Evolutionary conservation across 2,797 vertebrate species (phyloP).

Genomic region (Takifugu ocellatus): DNA sequence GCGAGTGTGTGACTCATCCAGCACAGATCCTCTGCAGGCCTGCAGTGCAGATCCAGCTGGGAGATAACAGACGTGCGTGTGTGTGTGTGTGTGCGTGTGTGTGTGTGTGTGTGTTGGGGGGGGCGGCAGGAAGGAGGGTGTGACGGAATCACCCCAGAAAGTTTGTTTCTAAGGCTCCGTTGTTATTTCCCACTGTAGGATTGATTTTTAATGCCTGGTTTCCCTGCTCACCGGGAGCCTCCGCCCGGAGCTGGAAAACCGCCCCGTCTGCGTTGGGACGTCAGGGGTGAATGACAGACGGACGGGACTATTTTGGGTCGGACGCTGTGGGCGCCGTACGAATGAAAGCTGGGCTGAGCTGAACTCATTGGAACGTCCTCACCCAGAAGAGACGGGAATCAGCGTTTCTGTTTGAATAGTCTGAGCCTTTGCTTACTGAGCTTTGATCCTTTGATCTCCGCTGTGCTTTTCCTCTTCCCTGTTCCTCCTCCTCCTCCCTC

Average conservation of each 20-base stretch:
- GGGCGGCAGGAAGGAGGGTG: constrained; percentile 1
- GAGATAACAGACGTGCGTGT: constrained; percentile 59
- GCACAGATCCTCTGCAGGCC: constrained; percentile 51
- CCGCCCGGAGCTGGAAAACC: constrained; percentile 6
- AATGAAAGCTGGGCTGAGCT: constrained; percentile 10
- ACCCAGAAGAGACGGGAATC: constrained; percentile 13
- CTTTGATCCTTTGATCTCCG: constrained; percentile 8
- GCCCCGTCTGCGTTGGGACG: constrained; percentile 23
- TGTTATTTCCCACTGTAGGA: no score
- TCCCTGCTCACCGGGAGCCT: background rate
- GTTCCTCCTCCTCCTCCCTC: constrained; percentile 20
- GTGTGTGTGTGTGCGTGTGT: no score
- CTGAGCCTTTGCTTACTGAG: constrained; percentile 1
- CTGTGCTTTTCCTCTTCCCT: constrained; percentile 6
- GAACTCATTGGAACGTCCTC: constrained; percentile 23
- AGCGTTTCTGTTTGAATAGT: background rate
- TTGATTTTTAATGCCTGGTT: no score
- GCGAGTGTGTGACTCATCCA: constrained; percentile 67
- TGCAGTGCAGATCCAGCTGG: constrained; percentile 71
- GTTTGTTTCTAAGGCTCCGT: no score
- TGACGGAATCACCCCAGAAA: constrained; percentile 1
- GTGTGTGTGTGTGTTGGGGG: background rate
- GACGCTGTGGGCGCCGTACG: constrained; percentile 27
- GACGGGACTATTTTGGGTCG: constrained; percentile 49
- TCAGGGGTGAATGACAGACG: constrained; percentile 47